These are phyloP conservation scores for Drosophila borborema DNA, from an alignment of 2,888 invertebrate species.

Conservation along the genomic window DNA sequence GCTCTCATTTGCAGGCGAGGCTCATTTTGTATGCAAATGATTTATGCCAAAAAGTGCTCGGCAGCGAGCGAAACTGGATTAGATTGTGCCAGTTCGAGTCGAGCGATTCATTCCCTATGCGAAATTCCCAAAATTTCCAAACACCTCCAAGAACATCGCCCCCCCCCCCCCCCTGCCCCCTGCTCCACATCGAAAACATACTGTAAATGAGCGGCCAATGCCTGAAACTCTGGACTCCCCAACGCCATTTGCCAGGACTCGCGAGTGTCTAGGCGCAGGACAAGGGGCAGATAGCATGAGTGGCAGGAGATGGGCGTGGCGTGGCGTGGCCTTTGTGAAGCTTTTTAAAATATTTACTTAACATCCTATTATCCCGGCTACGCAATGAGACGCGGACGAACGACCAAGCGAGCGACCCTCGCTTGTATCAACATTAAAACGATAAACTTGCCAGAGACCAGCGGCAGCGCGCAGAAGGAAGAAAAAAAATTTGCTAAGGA, in stretches of 20 bases:
- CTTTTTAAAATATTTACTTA: conserved; percentile 80
- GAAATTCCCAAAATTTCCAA: conserved; percentile 9
- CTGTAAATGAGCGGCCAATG: conserved; percentile 67
- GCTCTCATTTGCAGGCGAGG: conserved; percentile 70
- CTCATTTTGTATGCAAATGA: conserved; percentile 84
- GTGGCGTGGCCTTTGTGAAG: conserved; percentile 13
- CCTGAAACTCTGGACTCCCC: conserved; percentile 64
- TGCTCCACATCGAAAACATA: neutral
- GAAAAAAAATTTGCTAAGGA: conserved; percentile 61
- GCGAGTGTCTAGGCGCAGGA: conserved; percentile 10
- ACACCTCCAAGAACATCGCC: neutral
- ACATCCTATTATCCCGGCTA: conserved; percentile 79
- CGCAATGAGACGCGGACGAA: conserved; percentile 49
- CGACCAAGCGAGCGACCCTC: conserved; percentile 67
- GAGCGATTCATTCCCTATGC: conserved; percentile 56
- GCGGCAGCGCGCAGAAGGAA: conserved; percentile 23
- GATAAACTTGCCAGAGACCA: conserved; percentile 73
- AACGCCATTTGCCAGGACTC: conserved; percentile 41
- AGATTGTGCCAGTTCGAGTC: conserved; percentile 63
- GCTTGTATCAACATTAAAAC: conserved; percentile 80
- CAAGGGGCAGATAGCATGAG: neutral
- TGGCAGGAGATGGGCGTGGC: neutral
- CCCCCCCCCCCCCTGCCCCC: accelerated
- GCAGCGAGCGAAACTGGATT: conserved; percentile 77
- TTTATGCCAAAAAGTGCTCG: conserved; percentile 80